These are phyloP conservation scores for Isichthys henryi DNA, from an alignment of 2,113 vertebrate species.

Conservation along the genomic window DNA sequence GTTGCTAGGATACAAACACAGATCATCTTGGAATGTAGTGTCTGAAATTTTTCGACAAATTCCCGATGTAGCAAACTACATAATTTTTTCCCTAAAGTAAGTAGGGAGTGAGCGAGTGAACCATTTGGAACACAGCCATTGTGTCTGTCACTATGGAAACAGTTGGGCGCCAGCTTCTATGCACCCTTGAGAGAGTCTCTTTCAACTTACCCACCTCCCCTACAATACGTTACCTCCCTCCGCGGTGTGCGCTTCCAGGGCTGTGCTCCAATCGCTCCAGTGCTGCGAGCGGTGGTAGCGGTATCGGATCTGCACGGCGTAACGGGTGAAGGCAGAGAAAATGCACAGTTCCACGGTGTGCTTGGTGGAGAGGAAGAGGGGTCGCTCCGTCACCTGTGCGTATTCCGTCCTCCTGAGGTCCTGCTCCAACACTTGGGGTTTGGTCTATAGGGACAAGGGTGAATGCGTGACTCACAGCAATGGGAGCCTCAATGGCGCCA, in stretches of 20 bases:
- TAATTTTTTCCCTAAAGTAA: background rate
- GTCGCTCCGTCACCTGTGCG: background rate
- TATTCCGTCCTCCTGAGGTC: background rate
- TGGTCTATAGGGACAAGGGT: conserved; percentile 21
- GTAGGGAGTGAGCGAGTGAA: background rate
- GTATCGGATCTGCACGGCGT: conserved; percentile 56
- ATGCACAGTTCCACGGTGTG: conserved; percentile 27
- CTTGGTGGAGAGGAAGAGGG: background rate
- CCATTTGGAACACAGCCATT: background rate
- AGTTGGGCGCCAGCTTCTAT: background rate
- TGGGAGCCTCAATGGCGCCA: background rate
- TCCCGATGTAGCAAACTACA: background rate
- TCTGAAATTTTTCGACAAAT: background rate
- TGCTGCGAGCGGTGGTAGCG: conserved; percentile 68
- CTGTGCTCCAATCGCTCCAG: conserved; percentile 75
- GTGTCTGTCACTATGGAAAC: background rate
- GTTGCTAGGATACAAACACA: background rate
- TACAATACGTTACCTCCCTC: conserved; percentile 42
- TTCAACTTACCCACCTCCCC: background rate
- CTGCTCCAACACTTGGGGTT: conserved; percentile 16
- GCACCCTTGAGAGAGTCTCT: background rate
- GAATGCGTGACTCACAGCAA: background rate
- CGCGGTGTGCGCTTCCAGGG: conserved; percentile 66
- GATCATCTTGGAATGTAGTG: background rate
- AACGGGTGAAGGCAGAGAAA: conserved; percentile 42